Evolutionary conservation across 1,140 invertebrate genomes (phyloP), one percentile per base, ranked within the genome.

Genomic region (Sitophilus oryzae): DNA sequence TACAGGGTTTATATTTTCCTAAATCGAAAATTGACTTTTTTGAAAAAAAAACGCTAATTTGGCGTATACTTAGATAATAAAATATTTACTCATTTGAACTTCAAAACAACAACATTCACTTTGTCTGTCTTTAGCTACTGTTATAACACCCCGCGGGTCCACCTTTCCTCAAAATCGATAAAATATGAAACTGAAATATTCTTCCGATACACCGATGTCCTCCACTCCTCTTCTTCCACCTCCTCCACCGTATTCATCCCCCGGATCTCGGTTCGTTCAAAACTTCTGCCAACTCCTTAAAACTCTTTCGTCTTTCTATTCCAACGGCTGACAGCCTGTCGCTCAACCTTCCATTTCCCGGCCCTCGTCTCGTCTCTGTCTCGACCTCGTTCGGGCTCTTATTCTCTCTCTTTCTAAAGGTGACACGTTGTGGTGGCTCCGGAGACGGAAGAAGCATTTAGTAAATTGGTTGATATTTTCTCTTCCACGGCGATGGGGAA

Each of bases 271-370:
- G 49, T 46, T 49, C 58, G 15, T 14, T 18, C 16, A 22, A 62
- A 63, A 63, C 59, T 63, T 63, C 59, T 56, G 52, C 62, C 50
- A 64, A 64, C 60, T 64, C 62, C 62, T 64, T 64, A 64, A 64
- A 64, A 64, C 62, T 64, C 62, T 64, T 64, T 62, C 62, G 62
- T 55, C 62, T 62, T 64, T 54, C 60, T 60, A 64, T 59, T 60
- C 54, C n/a, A n/a, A n/a, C 52, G 55, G 52, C 37, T 64, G 62
- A 64, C 62, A 64, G 60, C 30, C 60, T 64, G 62, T 64, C 62
- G 62, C 62, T 64, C 62, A 64, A 64, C 5, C 25, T n/a, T n/a
- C n/a, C n/a, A n/a, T n/a, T n/a, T n/a, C n/a, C n/a, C n/a, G n/a
- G n/a, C n/a, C n/a, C n/a, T n/a, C n/a, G n/a, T n/a, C n/a, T n/a